These are phyloP conservation scores for Oryzias woworae DNA, from an alignment of 2,113 vertebrate species.

Conservation along the genomic window DNA sequence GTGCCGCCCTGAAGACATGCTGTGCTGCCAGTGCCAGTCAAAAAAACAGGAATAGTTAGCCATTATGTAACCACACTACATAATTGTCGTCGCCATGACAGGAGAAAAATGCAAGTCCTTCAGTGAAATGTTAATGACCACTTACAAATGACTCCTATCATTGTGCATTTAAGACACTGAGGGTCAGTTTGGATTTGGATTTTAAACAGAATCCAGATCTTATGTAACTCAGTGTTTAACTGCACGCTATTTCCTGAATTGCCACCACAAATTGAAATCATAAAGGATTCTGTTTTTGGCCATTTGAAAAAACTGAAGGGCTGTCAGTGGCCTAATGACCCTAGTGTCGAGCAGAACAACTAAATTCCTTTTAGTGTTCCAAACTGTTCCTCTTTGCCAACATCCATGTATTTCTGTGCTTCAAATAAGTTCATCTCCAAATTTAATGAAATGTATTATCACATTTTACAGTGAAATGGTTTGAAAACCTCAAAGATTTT, in stretches of 20 bases:
- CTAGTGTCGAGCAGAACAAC: conserved; percentile 2
- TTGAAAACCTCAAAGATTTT: too few relatives aligned
- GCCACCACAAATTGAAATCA: conserved; percentile 8
- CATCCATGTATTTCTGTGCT: not conserved
- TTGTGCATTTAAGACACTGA: conserved; percentile 38
- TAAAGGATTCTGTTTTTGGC: conserved; percentile 15
- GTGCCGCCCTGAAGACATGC: conserved; percentile 28
- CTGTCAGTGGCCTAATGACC: not conserved
- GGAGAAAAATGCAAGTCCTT: conserved; percentile 35
- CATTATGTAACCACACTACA: conserved; percentile 51
- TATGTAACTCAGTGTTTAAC: conserved; percentile 29
- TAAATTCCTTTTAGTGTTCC: not conserved
- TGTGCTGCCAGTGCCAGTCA: conserved; percentile 35
- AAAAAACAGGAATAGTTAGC: conserved; percentile 19
- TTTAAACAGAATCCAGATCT: conserved; percentile 20
- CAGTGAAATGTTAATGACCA: conserved; percentile 59
- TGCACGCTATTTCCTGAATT: conserved; percentile 8
- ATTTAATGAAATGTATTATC: not conserved
- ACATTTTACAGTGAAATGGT: conserved; percentile 4
- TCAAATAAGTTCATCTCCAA: not conserved
- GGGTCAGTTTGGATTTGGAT: conserved; percentile 22
- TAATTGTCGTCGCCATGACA: conserved; percentile 39
- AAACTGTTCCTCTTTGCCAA: not conserved
- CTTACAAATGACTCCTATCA: conserved; percentile 54
- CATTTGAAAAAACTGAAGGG: conserved; percentile 5